phyloP scores from a whole-genome alignment of 2,113 vertebrate species.

The Microcebus griseorufus region DNA sequence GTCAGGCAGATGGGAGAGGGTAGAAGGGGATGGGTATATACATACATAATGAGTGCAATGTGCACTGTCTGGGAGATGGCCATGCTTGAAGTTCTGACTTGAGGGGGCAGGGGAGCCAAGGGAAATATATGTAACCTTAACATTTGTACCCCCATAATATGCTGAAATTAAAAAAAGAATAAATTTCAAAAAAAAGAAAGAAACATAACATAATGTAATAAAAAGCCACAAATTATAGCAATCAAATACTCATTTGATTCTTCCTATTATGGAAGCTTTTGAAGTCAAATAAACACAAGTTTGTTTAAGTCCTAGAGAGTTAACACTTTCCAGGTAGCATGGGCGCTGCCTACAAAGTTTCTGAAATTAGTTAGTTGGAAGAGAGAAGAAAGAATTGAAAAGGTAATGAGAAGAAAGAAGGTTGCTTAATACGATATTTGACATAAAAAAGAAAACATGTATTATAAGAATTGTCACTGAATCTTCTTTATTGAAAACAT shows the following conservation, averaged over 20 bases:
- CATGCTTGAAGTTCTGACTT: too few relatives aligned
- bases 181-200: too few relatives aligned
- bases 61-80: too few relatives aligned
- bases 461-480: neutral
- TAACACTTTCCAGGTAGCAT: neutral
- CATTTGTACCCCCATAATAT: too few relatives aligned
- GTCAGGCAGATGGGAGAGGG: too few relatives aligned
- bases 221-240: neutral
- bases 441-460: constrained; percentile 11
- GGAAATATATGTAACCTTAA: too few relatives aligned
- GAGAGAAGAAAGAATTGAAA: neutral
- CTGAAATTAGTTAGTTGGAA: neutral
- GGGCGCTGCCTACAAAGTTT: neutral
- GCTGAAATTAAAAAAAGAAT: too few relatives aligned
- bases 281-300: neutral
- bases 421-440: neutral
- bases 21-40: too few relatives aligned
- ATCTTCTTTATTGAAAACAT: neutral
- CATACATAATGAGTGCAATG: too few relatives aligned
- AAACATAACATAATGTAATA: neutral
- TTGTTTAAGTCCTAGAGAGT: neutral
- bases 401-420: neutral
- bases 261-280: neutral
- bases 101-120: too few relatives aligned
- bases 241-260: neutral